phyloP scores from a whole-genome alignment of 2,888 invertebrate genomes.

The Sphecodes monilicornis region DNA sequence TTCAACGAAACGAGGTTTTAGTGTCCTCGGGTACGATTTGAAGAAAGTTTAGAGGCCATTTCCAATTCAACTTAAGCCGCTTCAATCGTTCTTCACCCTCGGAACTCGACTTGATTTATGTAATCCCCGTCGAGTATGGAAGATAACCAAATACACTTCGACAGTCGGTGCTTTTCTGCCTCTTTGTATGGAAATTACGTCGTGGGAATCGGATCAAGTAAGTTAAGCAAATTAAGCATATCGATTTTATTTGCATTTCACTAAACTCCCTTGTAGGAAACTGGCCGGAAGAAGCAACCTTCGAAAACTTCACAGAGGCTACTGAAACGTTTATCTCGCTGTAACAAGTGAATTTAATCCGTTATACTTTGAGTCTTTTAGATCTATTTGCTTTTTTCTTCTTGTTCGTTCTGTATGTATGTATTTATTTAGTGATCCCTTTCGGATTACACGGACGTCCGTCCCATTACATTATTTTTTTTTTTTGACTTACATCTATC shows the following conservation, averaged over 20 bases:
- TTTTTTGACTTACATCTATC: too few species aligned
- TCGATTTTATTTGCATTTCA: neutral
- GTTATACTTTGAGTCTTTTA: too few species aligned
- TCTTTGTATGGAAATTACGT: neutral
- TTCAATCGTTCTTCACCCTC: neutral
- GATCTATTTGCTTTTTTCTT: too few species aligned
- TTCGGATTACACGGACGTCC: too few species aligned
- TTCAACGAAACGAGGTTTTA: neutral
- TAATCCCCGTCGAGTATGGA: neutral
- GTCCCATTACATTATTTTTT: too few species aligned
- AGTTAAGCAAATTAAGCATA: neutral
- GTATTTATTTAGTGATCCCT: too few species aligned
- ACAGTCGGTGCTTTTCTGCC: neutral
- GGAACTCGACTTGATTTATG: neutral
- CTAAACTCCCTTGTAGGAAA: neutral
- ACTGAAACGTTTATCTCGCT: too few species aligned
- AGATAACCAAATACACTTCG: too few species aligned
- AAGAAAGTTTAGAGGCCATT: neutral
- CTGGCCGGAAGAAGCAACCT: too few species aligned
- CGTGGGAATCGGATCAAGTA: slow-evolving; percentile 12
- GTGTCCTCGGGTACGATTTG: neutral
- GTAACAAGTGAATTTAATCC: too few species aligned
- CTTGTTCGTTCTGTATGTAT: too few species aligned
- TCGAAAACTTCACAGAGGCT: too few species aligned
- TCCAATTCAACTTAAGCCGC: neutral